Conservation (phyloP, 2,888 invertebrate species). For the Chrysotoxum bicinctum region DNA sequence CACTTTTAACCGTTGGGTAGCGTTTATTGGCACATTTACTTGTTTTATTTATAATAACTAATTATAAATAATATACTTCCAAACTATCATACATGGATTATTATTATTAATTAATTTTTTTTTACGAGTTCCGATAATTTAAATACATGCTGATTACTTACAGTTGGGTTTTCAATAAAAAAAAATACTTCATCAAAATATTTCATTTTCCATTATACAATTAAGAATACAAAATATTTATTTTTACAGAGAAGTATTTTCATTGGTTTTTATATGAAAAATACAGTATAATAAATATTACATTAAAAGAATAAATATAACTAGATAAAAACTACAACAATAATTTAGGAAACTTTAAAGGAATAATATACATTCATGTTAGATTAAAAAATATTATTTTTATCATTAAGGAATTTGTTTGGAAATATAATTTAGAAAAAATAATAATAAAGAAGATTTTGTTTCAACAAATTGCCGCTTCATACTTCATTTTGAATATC, state of each 20-base stretch:
- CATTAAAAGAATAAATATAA: slow-evolving; percentile 22
- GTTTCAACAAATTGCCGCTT: background rate
- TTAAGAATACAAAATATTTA: slow-evolving; percentile 46
- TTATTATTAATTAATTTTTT: slow-evolving; percentile 10
- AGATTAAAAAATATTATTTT: background rate
- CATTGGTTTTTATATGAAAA: background rate
- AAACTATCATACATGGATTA: slow-evolving; percentile 47
- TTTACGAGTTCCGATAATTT: slow-evolving; percentile 41
- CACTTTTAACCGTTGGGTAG: slow-evolving; percentile 74
- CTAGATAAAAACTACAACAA: slow-evolving; percentile 27
- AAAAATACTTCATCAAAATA: slow-evolving; percentile 31
- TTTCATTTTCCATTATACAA: slow-evolving; percentile 4
- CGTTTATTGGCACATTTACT: slow-evolving; percentile 78
- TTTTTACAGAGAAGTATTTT: background rate
- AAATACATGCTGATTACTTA: slow-evolving; percentile 66
- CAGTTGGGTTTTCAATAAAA: slow-evolving; percentile 40
- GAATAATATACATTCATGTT: slow-evolving; percentile 19
- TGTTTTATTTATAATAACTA: slow-evolving; percentile 50
- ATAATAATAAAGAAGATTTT: background rate
- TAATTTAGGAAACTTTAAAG: slow-evolving; percentile 39
- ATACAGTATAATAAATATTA: background rate
- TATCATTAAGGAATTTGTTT: background rate
- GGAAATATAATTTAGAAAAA: background rate
- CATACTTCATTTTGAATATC: background rate
- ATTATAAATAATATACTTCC: slow-evolving; percentile 26